Conservation (phyloP, 2,797 vertebrate genomes). For the Gobio occitaniae region DNA sequence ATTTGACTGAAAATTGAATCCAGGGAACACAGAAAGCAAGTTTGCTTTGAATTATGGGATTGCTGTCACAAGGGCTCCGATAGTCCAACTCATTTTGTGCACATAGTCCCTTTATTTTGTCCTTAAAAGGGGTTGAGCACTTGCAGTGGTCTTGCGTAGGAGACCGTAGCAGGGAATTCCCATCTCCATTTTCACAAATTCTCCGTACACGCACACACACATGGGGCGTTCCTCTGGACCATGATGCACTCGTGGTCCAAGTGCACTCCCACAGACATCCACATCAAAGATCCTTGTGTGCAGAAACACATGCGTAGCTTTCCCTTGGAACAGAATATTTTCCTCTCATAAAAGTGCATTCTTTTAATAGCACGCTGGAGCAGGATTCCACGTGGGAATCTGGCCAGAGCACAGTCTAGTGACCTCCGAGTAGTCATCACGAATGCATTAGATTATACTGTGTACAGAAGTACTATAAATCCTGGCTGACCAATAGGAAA, state of each 20-base stretch:
- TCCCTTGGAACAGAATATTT: constrained; percentile 54
- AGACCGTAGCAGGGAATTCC: constrained; percentile 73
- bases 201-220: constrained; percentile 44
- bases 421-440: not conserved
- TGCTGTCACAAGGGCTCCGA: constrained; percentile 21
- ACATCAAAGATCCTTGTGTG: constrained; percentile 70
- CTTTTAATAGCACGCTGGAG: constrained; percentile 67
- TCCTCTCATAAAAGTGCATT: constrained; percentile 60
- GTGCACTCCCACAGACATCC: constrained; percentile 71
- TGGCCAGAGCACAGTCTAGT: not conserved
- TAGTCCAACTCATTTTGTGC: not conserved
- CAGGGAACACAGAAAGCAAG: constrained; percentile 35
- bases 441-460: not conserved
- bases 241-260: constrained; percentile 58
- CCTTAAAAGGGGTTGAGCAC: constrained; percentile 53
- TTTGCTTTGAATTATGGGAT: constrained; percentile 3
- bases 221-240: constrained; percentile 51
- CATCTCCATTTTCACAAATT: constrained; percentile 58
- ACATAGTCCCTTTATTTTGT: constrained; percentile 58
- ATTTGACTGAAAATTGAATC: constrained; percentile 64
- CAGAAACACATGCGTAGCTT: constrained; percentile 63
- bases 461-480: not conserved
- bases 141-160: constrained; percentile 56
- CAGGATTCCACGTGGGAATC: constrained; percentile 39
- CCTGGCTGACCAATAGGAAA: not conserved